Conservation (phyloP, 2,888 invertebrate species). For the Mycogona germanica region DNA sequence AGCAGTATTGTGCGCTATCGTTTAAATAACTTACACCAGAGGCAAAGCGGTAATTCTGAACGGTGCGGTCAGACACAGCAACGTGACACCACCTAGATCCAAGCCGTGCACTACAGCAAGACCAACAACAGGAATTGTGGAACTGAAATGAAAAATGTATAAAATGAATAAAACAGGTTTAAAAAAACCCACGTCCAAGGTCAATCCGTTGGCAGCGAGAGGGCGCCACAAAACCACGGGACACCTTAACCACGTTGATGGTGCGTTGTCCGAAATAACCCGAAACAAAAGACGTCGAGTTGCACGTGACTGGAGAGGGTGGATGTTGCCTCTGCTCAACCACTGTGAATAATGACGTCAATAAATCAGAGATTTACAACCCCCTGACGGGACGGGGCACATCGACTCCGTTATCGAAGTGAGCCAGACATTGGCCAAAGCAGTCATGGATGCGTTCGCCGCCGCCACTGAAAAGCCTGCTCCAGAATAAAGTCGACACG, state of each 20-base stretch:
- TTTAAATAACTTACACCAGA: slow-evolving; percentile 19
- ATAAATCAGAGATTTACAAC: slow-evolving; percentile 17
- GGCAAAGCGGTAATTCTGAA: slow-evolving; percentile 21
- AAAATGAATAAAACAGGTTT: not conserved
- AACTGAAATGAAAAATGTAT: slow-evolving; percentile 10
- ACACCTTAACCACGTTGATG: no score
- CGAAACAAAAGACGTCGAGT: not conserved
- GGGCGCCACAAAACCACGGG: no score
- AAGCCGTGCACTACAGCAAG: slow-evolving; percentile 3
- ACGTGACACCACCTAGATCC: slow-evolving; percentile 11
- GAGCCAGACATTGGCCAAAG: no score
- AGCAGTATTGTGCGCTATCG: no score
- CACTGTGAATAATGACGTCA: slow-evolving; percentile 13
- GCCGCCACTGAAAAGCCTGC: no score
- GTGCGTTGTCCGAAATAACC: no score
- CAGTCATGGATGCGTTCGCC: no score
- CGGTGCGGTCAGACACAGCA: slow-evolving; percentile 20
- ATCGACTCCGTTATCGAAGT: no score
- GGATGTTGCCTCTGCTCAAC: not conserved
- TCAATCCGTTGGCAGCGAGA: no score
- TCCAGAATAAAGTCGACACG: no score
- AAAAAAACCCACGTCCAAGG: no score
- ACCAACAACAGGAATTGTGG: slow-evolving; percentile 17
- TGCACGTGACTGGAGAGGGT: not conserved
- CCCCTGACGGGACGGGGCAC: no score